phyloP scores from a whole-genome alignment of 2,113 vertebrate genomes.

The Neopipo cinnamomea region DNA sequence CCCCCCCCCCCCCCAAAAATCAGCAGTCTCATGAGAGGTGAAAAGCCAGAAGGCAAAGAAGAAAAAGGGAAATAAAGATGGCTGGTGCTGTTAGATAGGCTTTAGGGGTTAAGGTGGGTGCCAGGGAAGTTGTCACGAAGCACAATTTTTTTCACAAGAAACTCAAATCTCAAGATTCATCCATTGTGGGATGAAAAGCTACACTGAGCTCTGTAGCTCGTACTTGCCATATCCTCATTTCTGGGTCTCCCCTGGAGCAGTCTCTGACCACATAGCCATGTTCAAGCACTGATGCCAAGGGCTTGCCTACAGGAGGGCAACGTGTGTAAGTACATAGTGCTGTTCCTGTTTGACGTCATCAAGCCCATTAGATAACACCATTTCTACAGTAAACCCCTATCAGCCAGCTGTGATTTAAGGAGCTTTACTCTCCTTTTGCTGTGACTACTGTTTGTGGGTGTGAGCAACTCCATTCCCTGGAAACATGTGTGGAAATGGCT shows the following conservation, averaged over 20 bases:
- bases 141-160: not conserved
- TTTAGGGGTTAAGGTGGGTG: not conserved
- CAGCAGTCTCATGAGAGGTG: not conserved
- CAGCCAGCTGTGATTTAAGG: slow-evolving; percentile 27
- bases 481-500: not conserved
- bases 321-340: not conserved
- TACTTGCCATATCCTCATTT: not conserved
- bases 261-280: not conserved
- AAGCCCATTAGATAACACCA: slow-evolving; percentile 39
- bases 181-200: not conserved
- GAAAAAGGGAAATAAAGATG: not conserved
- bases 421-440: slow-evolving; percentile 32
- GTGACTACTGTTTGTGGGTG: not conserved
- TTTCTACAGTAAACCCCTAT: not conserved
- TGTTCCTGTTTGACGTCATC: not conserved
- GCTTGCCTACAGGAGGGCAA: not conserved
- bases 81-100: not conserved
- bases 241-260: not conserved
- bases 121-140: not conserved
- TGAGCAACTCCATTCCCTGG: not conserved
- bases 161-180: not conserved
- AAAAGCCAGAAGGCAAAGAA: not conserved
- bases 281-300: not conserved
- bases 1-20: not conserved
- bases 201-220: not conserved